Conservation (phyloP, 2,888 invertebrate genomes). For the Leptopilina syphax region DNA sequence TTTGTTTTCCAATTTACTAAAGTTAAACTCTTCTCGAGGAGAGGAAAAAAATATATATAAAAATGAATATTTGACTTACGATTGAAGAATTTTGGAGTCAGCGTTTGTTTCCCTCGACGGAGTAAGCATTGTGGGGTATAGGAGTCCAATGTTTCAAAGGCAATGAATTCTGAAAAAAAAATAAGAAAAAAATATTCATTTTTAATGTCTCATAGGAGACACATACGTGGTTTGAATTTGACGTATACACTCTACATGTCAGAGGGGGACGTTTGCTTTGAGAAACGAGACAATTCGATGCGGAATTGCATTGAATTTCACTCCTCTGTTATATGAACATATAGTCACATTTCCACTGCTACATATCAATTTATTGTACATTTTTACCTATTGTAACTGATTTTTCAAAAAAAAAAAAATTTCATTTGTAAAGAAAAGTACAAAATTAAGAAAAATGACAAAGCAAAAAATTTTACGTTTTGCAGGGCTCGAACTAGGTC, state of each 20-base stretch:
- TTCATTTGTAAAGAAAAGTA: too few species aligned
- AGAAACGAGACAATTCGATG: slow-evolving; percentile 23
- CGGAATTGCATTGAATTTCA: slow-evolving; percentile 10
- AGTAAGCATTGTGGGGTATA: not conserved
- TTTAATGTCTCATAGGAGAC: slow-evolving; percentile 18
- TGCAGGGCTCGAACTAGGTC: too few species aligned
- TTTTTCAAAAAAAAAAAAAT: too few species aligned
- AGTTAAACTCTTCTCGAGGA: not conserved
- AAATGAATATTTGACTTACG: not conserved
- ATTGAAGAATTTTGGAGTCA: not conserved
- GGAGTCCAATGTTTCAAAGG: slow-evolving; percentile 7
- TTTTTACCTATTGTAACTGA: too few species aligned
- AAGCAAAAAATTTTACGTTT: too few species aligned
- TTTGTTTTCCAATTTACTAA: too few species aligned
- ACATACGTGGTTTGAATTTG: slow-evolving; percentile 26
- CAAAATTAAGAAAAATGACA: too few species aligned
- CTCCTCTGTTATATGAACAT: not conserved
- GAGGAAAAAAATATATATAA: not conserved
- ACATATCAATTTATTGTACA: too few species aligned
- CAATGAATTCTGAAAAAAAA: slow-evolving; percentile 12
- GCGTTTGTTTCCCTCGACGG: not conserved
- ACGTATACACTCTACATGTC: not conserved
- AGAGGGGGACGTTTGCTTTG: slow-evolving; percentile 8
- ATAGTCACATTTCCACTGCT: not conserved
- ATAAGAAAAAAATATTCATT: slow-evolving; percentile 16